Conservation (phyloP, 1,140 invertebrate species). For the Linepithema humile region DNA sequence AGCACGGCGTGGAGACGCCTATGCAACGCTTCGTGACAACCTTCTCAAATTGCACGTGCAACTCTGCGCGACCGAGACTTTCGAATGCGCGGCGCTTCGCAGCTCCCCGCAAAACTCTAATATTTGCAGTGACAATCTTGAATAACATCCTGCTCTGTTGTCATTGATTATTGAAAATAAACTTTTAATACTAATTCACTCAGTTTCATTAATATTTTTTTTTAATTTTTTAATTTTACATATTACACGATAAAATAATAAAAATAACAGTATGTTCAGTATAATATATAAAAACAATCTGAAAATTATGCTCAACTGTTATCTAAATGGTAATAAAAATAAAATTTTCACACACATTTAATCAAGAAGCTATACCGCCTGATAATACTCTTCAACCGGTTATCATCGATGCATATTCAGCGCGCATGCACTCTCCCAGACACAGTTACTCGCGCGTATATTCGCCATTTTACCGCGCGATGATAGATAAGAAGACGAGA, state of each 20-base stretch:
- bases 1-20: neutral
- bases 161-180: neutral
- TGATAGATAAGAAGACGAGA: conserved; percentile 35
- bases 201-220: neutral
- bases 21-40: conserved; percentile 52
- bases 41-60: conserved; percentile 48
- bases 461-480: conserved; percentile 26
- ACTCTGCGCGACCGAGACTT: conserved; percentile 28
- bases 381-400: neutral
- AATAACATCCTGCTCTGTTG: neutral
- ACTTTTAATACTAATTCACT: neutral
- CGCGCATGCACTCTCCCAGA: neutral
- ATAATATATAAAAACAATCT: no score
- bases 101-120: conserved; percentile 22
- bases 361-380: neutral
- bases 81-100: conserved; percentile 15
- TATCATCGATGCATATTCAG: neutral
- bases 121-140: neutral
- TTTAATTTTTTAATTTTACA: neutral
- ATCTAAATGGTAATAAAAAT: no score
- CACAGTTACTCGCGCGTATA: conserved; percentile 24
- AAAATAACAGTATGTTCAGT: no score
- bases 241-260: neutral
- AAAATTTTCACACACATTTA: no score
- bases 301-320: no score